Evolutionary conservation across 2,113 vertebrate species (phyloP).

Genomic region (Lichenostomus cassidix): DNA sequence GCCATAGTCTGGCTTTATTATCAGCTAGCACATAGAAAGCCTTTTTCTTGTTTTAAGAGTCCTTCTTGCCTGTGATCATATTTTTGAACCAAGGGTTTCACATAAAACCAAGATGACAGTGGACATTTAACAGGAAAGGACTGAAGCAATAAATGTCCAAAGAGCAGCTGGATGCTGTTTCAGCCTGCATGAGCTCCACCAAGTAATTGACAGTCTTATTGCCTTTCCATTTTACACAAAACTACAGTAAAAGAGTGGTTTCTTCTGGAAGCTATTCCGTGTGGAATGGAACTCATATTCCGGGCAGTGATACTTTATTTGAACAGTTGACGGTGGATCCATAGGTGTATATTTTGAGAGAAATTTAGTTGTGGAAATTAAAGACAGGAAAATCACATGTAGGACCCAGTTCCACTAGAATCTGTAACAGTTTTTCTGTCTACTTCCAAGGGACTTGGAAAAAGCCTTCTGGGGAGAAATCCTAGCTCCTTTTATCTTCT

Average conservation of each 20-base stretch:
- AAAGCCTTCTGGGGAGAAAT: not conserved
- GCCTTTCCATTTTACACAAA: slow-evolving; percentile 45
- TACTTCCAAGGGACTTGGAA: not conserved
- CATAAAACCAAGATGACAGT: slow-evolving; percentile 60
- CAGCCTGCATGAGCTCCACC: slow-evolving; percentile 19
- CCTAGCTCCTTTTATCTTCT: not conserved
- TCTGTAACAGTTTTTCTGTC: not conserved
- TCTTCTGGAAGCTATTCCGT: slow-evolving; percentile 35
- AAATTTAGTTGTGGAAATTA: slow-evolving; percentile 15
- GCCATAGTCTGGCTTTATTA: not conserved
- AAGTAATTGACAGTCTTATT: slow-evolving; percentile 56
- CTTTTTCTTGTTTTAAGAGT: not conserved
- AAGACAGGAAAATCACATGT: not conserved
- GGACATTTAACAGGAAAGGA: slow-evolving; percentile 60
- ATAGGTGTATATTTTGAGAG: not conserved
- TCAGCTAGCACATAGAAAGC: not conserved
- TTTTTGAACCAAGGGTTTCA: slow-evolving; percentile 36
- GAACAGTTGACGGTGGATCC: not conserved
- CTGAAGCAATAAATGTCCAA: slow-evolving; percentile 60
- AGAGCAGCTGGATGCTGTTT: slow-evolving; percentile 64
- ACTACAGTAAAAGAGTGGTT: slow-evolving; percentile 16
- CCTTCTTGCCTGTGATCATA: slow-evolving; percentile 11
- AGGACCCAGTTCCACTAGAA: not conserved
- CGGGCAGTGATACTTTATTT: not conserved
- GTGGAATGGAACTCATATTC: not conserved